A percentile compares a stretch with the other conserved stretches of the same genome.
These are phyloP conservation scores for Dascillus cervinus DNA, from an alignment of 2,888 invertebrate genomes.

Conservation along the genomic window DNA sequence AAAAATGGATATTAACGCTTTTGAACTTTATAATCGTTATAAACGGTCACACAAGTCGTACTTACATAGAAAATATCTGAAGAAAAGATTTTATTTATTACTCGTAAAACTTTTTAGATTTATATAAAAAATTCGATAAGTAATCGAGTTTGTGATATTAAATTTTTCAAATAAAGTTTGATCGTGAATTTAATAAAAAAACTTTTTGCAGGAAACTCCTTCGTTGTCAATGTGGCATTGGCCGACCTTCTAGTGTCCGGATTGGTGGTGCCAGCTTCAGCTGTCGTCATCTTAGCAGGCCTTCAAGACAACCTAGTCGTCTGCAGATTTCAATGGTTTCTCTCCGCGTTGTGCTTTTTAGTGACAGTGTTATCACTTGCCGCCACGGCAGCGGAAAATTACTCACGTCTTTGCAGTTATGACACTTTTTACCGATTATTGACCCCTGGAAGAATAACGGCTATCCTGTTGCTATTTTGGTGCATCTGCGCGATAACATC, in stretches of 20 bases:
- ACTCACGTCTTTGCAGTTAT: conserved; percentile 53
- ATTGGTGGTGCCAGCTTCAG: conserved; percentile 60
- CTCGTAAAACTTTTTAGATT: too few species aligned
- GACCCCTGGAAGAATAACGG: conserved; percentile 46
- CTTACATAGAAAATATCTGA: too few species aligned
- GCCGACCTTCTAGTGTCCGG: conserved; percentile 65
- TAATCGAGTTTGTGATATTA: too few species aligned
- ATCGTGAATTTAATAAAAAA: too few species aligned
- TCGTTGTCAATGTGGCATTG: conserved; percentile 61
- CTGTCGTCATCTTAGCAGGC: conserved; percentile 62
- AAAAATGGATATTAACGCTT: too few species aligned
- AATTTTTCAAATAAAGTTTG: too few species aligned
- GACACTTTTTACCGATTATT: conserved; percentile 45
- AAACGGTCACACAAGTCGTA: too few species aligned
- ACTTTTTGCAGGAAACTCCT: conserved; percentile 57
- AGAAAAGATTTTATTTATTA: too few species aligned
- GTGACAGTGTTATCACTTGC: conserved; percentile 55
- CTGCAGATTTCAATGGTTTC: conserved; percentile 60
- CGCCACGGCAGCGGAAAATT: conserved; percentile 60
- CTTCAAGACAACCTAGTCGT: conserved; percentile 49
- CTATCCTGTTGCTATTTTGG: conserved; percentile 51
- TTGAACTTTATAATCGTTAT: too few species aligned
- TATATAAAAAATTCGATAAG: too few species aligned
- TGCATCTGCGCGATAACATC: conserved; percentile 48
- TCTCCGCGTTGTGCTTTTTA: conserved; percentile 58